Percentiles rank a stretch among this genome's conserved stretches.
phyloP scores from a whole-genome alignment of 2,797 vertebrate genomes.

The Meriones psammophilus region DNA sequence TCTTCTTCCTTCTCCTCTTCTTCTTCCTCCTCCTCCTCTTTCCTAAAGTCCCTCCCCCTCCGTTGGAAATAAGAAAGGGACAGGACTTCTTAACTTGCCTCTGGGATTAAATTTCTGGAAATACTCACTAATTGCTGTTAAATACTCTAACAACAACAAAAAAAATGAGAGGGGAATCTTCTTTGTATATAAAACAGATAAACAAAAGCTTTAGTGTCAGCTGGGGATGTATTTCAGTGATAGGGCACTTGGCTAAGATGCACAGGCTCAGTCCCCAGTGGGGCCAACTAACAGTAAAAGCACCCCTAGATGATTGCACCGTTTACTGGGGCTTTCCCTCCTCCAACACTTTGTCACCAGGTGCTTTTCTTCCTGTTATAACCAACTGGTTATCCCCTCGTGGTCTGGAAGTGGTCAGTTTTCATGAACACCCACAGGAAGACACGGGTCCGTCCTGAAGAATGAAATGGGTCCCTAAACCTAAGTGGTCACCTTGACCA shows the following conservation, averaged over 20 bases:
- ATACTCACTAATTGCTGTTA: neutral
- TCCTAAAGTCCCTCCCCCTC: neutral
- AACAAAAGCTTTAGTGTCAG: neutral
- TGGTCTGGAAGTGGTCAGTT: neutral
- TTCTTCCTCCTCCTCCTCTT: too few relatives aligned
- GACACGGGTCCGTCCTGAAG: neutral
- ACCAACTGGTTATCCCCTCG: neutral
- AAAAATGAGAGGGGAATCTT: neutral
- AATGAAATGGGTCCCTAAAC: neutral
- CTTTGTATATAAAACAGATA: neutral
- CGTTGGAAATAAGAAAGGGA: neutral
- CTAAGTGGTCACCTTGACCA: neutral
- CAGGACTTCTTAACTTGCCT: neutral
- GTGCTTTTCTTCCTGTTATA: neutral
- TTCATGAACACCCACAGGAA: neutral
- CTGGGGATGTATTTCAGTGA: neutral
- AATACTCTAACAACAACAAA: neutral
- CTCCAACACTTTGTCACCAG: neutral
- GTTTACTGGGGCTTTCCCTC: neutral
- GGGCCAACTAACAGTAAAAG: neutral
- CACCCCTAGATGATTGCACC: neutral
- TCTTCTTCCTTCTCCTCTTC: too few relatives aligned
- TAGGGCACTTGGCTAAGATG: neutral
- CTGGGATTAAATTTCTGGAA: slow-evolving; percentile 3
- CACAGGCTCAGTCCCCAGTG: too few relatives aligned